These are phyloP conservation scores for Sorex fumeus DNA, from an alignment of 2,113 vertebrate species.

Conservation along the genomic window DNA sequence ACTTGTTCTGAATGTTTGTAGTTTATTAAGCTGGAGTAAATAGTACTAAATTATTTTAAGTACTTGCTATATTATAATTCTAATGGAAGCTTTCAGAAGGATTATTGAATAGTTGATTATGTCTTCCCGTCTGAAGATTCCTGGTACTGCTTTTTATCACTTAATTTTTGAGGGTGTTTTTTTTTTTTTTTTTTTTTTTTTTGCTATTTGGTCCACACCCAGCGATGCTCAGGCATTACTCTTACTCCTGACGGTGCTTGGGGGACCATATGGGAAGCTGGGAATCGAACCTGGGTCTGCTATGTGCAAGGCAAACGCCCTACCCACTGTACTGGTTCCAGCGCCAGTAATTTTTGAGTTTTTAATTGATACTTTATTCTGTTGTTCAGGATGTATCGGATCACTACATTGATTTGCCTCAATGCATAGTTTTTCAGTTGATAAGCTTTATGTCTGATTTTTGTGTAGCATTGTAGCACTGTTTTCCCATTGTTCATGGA, in stretches of 20 bases:
- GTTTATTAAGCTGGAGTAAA: conserved; percentile 32
- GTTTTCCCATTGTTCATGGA: too few relatives aligned
- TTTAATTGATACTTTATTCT: conserved; percentile 25
- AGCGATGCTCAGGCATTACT: too few relatives aligned
- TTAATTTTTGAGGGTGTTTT: background rate
- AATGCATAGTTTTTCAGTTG: background rate
- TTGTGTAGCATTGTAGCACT: too few relatives aligned
- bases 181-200: too few relatives aligned
- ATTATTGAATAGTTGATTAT: conserved; percentile 35
- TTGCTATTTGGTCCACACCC: too few relatives aligned
- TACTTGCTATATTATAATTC: conserved; percentile 32
- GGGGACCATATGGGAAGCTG: too few relatives aligned
- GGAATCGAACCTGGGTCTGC: too few relatives aligned
- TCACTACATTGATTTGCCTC: conserved; percentile 31
- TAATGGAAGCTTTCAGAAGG: background rate
- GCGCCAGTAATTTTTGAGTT: background rate
- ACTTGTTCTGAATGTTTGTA: conserved; percentile 10
- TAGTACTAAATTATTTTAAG: conserved; percentile 35
- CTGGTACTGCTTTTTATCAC: conserved; percentile 4
- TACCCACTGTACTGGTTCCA: too few relatives aligned
- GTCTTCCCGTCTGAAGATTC: conserved; percentile 9
- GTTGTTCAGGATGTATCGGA: background rate
- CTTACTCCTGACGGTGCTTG: too few relatives aligned
- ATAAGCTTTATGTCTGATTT: conserved; percentile 29
- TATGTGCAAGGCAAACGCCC: too few relatives aligned